Conservation (phyloP, 2,113 vertebrate genomes). For the Alexandromys fortis region DNA sequence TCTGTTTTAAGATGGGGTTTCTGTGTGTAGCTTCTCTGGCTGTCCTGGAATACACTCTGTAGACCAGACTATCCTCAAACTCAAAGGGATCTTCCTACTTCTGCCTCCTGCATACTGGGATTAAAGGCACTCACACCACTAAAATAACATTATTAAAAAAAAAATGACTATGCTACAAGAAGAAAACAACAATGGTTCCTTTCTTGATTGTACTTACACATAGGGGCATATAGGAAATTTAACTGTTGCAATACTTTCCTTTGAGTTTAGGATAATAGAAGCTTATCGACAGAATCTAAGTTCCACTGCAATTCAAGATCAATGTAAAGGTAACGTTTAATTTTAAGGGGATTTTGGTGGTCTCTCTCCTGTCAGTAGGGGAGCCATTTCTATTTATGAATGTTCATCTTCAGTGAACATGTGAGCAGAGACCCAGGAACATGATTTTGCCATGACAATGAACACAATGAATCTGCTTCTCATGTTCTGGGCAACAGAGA, state of each 20-base stretch:
- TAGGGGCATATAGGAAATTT: neutral
- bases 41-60: neutral
- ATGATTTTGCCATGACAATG: neutral
- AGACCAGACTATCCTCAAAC: too few relatives aligned
- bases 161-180: neutral
- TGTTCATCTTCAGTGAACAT: neutral
- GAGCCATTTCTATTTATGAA: neutral
- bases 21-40: neutral
- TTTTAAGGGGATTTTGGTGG: neutral
- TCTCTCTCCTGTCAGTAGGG: neutral
- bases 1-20: neutral
- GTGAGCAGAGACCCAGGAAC: neutral
- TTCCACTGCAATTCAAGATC: neutral
- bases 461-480: neutral
- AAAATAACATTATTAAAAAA: neutral
- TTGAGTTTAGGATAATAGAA: neutral
- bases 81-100: neutral
- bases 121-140: neutral
- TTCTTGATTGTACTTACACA: neutral
- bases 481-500: constrained; percentile 8
- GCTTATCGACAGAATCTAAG: neutral
- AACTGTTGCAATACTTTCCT: constrained; percentile 3
- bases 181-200: neutral
- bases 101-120: neutral
- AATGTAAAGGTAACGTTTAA: neutral